Evolutionary conservation across 1,140 invertebrate genomes (phyloP).

Genomic region (Oedothorax gibbosus): DNA sequence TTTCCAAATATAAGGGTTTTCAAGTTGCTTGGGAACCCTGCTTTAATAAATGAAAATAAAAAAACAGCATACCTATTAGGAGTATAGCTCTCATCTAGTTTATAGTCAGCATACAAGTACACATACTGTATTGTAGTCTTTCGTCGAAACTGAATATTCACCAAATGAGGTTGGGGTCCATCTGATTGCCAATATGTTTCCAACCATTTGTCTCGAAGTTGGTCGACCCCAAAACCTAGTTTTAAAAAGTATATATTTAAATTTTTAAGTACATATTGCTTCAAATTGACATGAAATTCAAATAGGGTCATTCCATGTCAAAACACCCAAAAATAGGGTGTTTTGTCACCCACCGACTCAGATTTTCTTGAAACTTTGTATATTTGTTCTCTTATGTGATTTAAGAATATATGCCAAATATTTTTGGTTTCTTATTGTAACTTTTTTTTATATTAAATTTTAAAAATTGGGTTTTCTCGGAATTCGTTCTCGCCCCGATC

Average conservation of each 20-base stretch:
- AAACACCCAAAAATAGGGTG: too few species aligned
- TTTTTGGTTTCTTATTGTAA: too few species aligned
- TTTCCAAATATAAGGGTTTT: neutral
- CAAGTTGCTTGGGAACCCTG: neutral
- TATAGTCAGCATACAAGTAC: conserved; percentile 97
- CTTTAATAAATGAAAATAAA: neutral
- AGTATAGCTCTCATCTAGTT: conserved; percentile 98
- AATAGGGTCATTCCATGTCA: too few species aligned
- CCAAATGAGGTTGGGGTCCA: conserved; percentile 95
- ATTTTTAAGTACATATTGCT: neutral
- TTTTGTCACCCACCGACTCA: too few species aligned
- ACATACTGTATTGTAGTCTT: conserved; percentile 97
- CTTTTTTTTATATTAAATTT: too few species aligned
- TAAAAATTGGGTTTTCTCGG: too few species aligned
- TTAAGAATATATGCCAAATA: too few species aligned
- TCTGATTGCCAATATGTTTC: conserved; percentile 99
- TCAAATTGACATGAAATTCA: neutral
- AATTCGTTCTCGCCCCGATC: too few species aligned
- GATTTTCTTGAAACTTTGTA: too few species aligned
- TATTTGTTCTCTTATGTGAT: too few species aligned
- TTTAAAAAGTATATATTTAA: conserved; percentile 41
- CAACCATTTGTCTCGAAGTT: conserved; percentile 91
- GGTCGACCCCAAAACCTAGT: conserved; percentile 96
- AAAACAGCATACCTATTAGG: conserved; percentile 78
- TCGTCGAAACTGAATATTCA: conserved; percentile 96